These are phyloP conservation scores for Tetrax tetrax DNA, from an alignment of 2,113 vertebrate species.

Conservation along the genomic window DNA sequence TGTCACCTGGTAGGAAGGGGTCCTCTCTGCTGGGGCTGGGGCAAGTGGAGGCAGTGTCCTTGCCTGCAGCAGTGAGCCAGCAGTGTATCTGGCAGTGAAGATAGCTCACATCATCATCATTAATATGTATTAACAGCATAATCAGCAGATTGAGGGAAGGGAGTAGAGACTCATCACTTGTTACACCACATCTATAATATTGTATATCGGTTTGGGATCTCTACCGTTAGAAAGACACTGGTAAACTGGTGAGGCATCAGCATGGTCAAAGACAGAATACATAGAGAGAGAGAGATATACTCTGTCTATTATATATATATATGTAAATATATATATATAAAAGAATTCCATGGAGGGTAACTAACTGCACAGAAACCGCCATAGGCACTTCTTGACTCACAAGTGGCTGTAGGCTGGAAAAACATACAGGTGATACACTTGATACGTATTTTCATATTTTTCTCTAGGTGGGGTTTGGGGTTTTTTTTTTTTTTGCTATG, in stretches of 20 bases:
- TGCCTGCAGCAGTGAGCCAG: not conserved
- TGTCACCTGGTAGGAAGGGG: not conserved
- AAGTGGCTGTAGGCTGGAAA: not conserved
- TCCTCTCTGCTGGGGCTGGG: not conserved
- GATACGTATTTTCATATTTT: not conserved
- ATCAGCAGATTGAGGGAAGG: not conserved
- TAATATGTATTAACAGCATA: not conserved
- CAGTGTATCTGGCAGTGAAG: not conserved
- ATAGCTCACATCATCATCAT: not conserved
- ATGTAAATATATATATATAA: not conserved
- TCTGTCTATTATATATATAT: not conserved
- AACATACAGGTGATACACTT: not conserved
- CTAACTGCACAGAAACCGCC: not conserved
- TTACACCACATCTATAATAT: not conserved
- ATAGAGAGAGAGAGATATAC: no score
- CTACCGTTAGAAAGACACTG: not conserved
- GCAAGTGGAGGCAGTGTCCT: not conserved
- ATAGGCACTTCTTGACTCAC: not conserved
- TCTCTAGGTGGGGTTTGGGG: not conserved
- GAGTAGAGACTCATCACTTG: not conserved
- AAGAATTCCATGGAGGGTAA: not conserved
- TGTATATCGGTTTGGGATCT: not conserved
- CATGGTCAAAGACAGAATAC: not conserved
- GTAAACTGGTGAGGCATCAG: not conserved
- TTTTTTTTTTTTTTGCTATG: not conserved